Conservation (phyloP, 2,113 vertebrate species). For the Ciconia stormi region DNA sequence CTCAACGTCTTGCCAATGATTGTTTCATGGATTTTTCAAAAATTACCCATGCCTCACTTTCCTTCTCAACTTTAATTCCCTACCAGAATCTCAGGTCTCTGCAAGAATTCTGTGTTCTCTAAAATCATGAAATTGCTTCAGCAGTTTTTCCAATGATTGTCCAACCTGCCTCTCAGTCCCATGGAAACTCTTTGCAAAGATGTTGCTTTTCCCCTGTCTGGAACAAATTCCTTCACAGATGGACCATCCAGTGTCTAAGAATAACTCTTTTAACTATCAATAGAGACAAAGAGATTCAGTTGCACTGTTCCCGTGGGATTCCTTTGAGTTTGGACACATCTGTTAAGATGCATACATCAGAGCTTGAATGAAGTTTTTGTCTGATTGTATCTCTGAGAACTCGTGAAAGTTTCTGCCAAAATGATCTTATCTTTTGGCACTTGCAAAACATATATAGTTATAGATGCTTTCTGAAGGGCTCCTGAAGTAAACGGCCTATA, state of each 20-base stretch:
- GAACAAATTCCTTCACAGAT: constrained; percentile 73
- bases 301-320: constrained; percentile 75
- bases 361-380: constrained; percentile 78
- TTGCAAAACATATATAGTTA: constrained; percentile 52
- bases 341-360: constrained; percentile 76
- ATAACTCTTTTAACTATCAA: constrained; percentile 78
- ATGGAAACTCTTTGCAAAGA: constrained; percentile 67
- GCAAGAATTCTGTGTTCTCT: not conserved
- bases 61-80: not conserved
- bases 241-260: constrained; percentile 77
- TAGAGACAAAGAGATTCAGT: constrained; percentile 76
- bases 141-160: constrained; percentile 47
- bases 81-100: not conserved
- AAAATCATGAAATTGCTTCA: not conserved
- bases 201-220: constrained; percentile 69
- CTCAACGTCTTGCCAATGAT: not conserved
- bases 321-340: constrained; percentile 77
- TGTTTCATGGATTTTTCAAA: not conserved
- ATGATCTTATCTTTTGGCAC: constrained; percentile 72
- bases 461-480: constrained; percentile 61
- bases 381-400: constrained; percentile 73
- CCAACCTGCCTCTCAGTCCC: constrained; percentile 67
- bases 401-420: constrained; percentile 69
- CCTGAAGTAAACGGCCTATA: not conserved
- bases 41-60: not conserved